Percentiles rank a stretch among this genome's conserved stretches.
phyloP scores from a whole-genome alignment of 2,888 invertebrate genomes.

The Amphiduros pacificus region DNA sequence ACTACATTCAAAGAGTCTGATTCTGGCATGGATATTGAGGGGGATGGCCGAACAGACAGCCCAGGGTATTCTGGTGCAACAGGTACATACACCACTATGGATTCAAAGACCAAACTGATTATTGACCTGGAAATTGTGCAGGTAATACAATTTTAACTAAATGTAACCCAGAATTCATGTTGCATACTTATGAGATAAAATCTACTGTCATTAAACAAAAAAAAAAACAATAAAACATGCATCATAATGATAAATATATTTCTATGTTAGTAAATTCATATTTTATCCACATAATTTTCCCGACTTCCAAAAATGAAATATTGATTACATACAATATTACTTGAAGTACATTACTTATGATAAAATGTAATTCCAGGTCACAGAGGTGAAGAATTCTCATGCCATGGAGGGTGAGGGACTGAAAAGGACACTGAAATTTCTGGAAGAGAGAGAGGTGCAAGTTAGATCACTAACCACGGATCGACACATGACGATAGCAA shows the following conservation, averaged over 20 bases:
- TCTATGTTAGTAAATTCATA: too few species aligned
- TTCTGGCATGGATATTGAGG: not conserved
- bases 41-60: not conserved
- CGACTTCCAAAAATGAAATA: not conserved
- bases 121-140: not conserved
- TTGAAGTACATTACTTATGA: too few species aligned
- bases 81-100: constrained; percentile 4
- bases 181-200: not conserved
- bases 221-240: too few species aligned
- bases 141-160: not conserved
- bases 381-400: not conserved
- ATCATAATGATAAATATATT: too few species aligned
- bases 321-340: too few species aligned
- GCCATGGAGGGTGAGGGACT: not conserved
- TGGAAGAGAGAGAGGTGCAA: not conserved
- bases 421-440: not conserved
- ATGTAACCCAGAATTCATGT: not conserved
- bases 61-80: not conserved
- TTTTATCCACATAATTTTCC: too few species aligned
- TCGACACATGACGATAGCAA: not conserved
- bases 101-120: not conserved
- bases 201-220: not conserved
- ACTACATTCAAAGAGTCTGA: not conserved
- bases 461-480: not conserved
- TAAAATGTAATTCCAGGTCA: not conserved